Percentiles rank a stretch among this genome's conserved stretches.
Evolutionary conservation across 2,888 invertebrate species (phyloP).

Genomic region (Bellardia pandia): DNA sequence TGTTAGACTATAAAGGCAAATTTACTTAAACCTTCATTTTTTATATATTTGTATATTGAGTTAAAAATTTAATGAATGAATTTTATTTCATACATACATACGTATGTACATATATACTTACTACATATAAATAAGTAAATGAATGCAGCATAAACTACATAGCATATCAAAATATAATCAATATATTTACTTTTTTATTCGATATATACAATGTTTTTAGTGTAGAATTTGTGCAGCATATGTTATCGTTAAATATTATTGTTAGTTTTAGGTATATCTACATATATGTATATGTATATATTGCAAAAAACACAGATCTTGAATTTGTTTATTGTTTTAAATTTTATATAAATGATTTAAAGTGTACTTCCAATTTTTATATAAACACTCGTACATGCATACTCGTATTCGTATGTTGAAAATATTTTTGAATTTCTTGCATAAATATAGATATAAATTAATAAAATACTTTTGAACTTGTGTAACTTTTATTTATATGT

Average conservation of each 20-base stretch:
- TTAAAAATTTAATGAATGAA: neutral
- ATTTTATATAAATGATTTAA: constrained; percentile 10
- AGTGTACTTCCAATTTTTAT: neutral
- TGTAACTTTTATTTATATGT: neutral
- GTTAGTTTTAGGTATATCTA: constrained; percentile 11
- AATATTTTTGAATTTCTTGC: neutral
- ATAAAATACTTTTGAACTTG: neutral
- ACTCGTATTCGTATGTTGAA: neutral
- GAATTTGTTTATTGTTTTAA: constrained; percentile 16
- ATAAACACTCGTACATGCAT: neutral
- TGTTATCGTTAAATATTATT: constrained; percentile 37
- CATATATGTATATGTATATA: neutral
- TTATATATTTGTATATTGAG: constrained; percentile 4
- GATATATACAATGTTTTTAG: neutral
- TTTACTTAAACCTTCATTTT: constrained; percentile 19
- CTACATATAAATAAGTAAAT: neutral
- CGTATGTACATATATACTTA: neutral
- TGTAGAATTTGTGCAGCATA: neutral
- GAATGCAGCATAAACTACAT: neutral
- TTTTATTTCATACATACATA: neutral
- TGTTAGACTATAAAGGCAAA: constrained; percentile 10
- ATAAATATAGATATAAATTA: neutral
- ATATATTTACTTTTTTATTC: neutral
- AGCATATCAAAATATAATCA: neutral
- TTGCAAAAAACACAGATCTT: constrained; percentile 2